phyloP scores from a whole-genome alignment of 2,888 invertebrate species.

The Microctonus aethiopoides region DNA sequence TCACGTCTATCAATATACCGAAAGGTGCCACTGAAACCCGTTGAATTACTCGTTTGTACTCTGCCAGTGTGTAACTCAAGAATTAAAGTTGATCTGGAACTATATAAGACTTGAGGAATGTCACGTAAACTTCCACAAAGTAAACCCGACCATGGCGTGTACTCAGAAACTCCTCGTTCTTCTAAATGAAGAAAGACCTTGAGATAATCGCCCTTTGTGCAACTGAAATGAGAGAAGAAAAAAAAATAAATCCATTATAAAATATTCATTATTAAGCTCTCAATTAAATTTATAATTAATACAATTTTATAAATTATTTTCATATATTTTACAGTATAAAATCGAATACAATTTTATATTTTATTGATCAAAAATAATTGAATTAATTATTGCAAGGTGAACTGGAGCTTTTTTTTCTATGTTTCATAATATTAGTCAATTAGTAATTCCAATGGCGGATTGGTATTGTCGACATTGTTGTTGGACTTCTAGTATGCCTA shows the following conservation, averaged over 20 bases:
- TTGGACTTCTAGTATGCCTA: neutral
- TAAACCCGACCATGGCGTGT: constrained; percentile 79
- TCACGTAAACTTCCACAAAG: constrained; percentile 78
- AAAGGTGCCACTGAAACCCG: constrained; percentile 82
- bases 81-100: constrained; percentile 79
- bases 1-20: constrained; percentile 82
- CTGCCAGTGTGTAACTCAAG: constrained; percentile 78
- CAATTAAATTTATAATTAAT: too few species aligned
- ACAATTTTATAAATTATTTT: too few species aligned
- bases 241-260: neutral
- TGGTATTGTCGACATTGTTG: neutral
- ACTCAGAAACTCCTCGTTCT: constrained; percentile 77
- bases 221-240: constrained; percentile 76
- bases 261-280: neutral
- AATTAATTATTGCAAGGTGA: neutral
- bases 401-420: neutral
- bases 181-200: constrained; percentile 83
- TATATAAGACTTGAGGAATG: constrained; percentile 79
- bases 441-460: neutral
- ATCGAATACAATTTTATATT: too few species aligned
- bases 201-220: constrained; percentile 79
- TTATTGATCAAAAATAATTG: neutral
- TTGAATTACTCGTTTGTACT: constrained; percentile 69
- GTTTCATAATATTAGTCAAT: neutral
- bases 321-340: too few species aligned